Evolutionary conservation across 2,888 invertebrate genomes (phyloP), one percentile per base, ranked within the genome.

Genomic region (Meganola albula): DNA sequence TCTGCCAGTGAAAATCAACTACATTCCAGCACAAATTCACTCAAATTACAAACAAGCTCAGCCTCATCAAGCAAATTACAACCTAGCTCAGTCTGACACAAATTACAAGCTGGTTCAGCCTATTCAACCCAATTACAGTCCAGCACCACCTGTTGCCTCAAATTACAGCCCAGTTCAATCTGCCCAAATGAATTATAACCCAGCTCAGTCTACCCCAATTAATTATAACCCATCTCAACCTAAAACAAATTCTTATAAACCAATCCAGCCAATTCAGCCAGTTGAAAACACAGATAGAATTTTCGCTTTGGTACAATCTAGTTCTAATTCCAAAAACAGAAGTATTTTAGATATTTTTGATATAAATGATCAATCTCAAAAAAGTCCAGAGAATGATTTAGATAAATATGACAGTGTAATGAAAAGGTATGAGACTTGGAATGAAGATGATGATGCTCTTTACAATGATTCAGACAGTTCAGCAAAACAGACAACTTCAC

Each of bases 391-490:
- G 31, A 52, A 65, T 44, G 60, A 68, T 24, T 37, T 60, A 16
- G 62, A 76, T 27, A 69, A 66, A n/a, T 66, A 56, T 58, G 64
- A 69, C 14, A 60, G 41, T 52, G 47, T 58, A 10, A 58, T 52
- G 21, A 76, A 67, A 66, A 55, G 38, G 21, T 74, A 72, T 50
- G 77, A 79, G 46, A 62, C 63, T 33, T 83, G 85, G 85, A 75
- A 85, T 55, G 83, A 77, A 33, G 85, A 85, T 48, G 86, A 87
- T 49, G 86, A 86, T 43, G 85, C 75, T 34, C 70, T 87, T 12
- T 87, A 87, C 48, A 75, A 70, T 47, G 62, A 65, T 36, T 50
- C 65, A 20, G 72, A 73, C 31, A 40, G 61, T 12, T 37, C 40
- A 33, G 63, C 58, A 10, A 35, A 31, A 25, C 27, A 24, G 23